Percentiles rank a stretch among this genome's conserved stretches.
Evolutionary conservation across 2,888 invertebrate genomes (phyloP).

Genomic region (Arctia plantaginis): DNA sequence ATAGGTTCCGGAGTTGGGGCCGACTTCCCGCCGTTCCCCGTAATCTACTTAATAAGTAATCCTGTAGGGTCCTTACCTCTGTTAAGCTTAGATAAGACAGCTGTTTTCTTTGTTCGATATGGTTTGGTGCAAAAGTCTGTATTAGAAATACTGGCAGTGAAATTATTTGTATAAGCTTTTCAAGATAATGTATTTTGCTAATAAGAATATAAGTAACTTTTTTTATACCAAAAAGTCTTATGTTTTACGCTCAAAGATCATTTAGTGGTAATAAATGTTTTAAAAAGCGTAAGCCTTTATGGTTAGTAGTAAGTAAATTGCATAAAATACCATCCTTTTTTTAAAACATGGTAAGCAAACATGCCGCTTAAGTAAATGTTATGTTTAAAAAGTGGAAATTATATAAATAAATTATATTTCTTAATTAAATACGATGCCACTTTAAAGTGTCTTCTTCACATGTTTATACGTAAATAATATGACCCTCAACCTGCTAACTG

Average conservation of each 20-base stretch:
- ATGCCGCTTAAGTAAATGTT: background rate
- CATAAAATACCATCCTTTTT: background rate
- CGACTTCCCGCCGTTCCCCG: slow-evolving; percentile 61
- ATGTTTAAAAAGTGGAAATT: background rate
- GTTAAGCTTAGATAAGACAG: slow-evolving; percentile 57
- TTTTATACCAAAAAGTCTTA: too few relatives aligned
- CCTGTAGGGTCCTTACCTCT: slow-evolving; percentile 60
- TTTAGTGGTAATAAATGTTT: background rate
- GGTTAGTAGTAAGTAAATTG: background rate
- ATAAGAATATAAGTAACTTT: background rate
- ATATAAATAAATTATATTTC: background rate
- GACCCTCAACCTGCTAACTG: background rate
- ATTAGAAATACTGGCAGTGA: slow-evolving; percentile 18
- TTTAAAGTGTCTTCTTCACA: background rate
- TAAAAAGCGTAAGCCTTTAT: background rate
- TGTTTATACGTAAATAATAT: background rate
- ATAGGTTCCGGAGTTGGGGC: slow-evolving; percentile 69
- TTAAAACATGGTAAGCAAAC: background rate
- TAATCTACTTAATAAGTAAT: slow-evolving; percentile 84
- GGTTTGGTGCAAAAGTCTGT: slow-evolving; percentile 19
- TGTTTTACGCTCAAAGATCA: too few relatives aligned
- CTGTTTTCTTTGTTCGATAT: slow-evolving; percentile 46
- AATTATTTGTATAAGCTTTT: background rate
- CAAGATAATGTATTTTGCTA: background rate
- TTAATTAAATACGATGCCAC: background rate